Conservation (phyloP, 2,797 vertebrate genomes). For the Micrastur ruficollis region DNA sequence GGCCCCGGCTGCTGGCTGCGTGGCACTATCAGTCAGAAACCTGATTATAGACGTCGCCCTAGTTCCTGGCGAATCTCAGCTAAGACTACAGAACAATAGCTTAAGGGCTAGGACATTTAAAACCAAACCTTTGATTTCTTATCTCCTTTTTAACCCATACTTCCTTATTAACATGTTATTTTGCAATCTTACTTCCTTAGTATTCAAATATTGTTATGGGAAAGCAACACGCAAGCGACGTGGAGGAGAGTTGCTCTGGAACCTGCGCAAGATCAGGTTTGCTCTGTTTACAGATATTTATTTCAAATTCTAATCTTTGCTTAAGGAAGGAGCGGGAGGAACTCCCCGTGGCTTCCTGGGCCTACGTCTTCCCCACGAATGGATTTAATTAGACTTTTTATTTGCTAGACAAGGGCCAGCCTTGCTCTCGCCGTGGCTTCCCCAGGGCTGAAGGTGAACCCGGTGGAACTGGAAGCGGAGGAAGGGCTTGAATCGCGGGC, state of each 20-base stretch:
- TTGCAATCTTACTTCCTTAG: constrained; percentile 15
- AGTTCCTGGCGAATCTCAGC: neutral
- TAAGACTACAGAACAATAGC: neutral
- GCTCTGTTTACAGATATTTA: neutral
- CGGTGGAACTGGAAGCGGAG: rapidly evolving
- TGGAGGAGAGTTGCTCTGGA: neutral
- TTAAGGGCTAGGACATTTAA: neutral
- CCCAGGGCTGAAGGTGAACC: neutral
- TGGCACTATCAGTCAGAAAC: neutral
- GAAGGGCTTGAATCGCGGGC: rapidly evolving
- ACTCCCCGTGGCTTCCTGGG: neutral
- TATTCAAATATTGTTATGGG: constrained; percentile 4
- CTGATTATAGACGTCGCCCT: rapidly evolving
- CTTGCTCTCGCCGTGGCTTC: too few relatives aligned
- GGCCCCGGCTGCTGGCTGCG: neutral
- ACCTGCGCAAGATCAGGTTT: neutral
- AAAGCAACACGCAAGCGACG: neutral
- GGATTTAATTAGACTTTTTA: rapidly evolving
- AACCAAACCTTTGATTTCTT: neutral
- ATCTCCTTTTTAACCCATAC: neutral
- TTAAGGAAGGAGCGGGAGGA: neutral
- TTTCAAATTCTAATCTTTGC: neutral
- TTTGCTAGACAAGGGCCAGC: neutral
- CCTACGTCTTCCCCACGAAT: rapidly evolving
- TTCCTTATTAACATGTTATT: neutral